phyloP scores from a whole-genome alignment of 1,140 invertebrate species.

The Pantala flavescens region DNA sequence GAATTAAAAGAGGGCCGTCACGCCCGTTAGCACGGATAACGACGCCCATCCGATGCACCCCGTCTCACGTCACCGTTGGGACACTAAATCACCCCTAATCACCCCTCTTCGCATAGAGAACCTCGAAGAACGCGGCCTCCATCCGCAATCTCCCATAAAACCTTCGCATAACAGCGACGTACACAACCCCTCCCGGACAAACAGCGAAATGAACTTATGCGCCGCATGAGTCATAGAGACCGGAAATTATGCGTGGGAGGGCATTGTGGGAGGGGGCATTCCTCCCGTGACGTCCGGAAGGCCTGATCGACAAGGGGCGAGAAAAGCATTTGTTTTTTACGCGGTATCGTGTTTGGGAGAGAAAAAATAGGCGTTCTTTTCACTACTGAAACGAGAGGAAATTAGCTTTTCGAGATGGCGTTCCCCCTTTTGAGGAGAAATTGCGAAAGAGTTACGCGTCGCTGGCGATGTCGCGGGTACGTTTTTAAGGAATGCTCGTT shows the following conservation, averaged over 20 bases:
- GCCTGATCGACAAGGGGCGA: not conserved
- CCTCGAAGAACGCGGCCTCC: too few relatives aligned
- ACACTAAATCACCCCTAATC: too few relatives aligned
- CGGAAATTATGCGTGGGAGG: not conserved
- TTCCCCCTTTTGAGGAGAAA: too few relatives aligned
- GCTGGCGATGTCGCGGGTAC: too few relatives aligned
- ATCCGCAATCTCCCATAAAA: not conserved
- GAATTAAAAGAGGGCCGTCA: too few relatives aligned
- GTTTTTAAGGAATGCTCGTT: too few relatives aligned
- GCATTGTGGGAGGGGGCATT: not conserved
- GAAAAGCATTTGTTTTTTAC: not conserved
- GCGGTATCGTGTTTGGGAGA: too few relatives aligned
- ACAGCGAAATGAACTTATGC: slow-evolving; percentile 1
- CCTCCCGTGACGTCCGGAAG: not conserved
- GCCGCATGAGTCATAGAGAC: not conserved
- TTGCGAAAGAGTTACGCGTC: too few relatives aligned
- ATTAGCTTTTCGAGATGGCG: not conserved
- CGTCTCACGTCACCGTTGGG: too few relatives aligned
- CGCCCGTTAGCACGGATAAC: too few relatives aligned
- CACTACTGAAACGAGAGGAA: not conserved
- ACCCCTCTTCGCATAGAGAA: too few relatives aligned
- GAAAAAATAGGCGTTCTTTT: not conserved
- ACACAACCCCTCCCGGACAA: not conserved
- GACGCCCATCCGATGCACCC: too few relatives aligned
- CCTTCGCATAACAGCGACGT: not conserved